A percentile compares a stretch with the other conserved stretches of the same genome.
Evolutionary conservation across 1,140 invertebrate species (phyloP).

Genomic region (Tribolium castaneum): DNA sequence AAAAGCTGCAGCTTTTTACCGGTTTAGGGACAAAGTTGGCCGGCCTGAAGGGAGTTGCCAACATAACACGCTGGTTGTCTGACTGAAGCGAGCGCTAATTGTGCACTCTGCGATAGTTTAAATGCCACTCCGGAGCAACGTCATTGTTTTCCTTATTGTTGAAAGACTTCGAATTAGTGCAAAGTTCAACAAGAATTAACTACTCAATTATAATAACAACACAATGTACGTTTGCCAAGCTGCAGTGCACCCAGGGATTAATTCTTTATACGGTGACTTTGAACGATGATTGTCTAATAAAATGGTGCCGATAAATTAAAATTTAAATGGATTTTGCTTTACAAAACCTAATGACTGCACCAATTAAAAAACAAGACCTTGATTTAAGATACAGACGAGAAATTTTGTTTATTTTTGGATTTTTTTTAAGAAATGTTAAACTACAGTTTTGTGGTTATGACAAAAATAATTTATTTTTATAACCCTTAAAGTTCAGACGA

Average conservation of each 20-base stretch:
- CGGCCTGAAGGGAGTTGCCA: neutral
- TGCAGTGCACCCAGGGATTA: neutral
- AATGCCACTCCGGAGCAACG: neutral
- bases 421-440: too few species aligned
- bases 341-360: too few species aligned
- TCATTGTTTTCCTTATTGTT: slow-evolving; percentile 4
- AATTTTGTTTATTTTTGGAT: too few species aligned
- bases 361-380: too few species aligned
- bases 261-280: too few species aligned
- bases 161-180: neutral
- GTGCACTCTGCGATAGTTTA: slow-evolving; percentile 13
- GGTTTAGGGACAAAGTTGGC: neutral
- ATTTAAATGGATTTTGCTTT: too few species aligned
- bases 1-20: neutral
- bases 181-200: slow-evolving; percentile 1
- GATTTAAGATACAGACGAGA: too few species aligned
- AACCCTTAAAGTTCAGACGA: too few species aligned
- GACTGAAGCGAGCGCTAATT: slow-evolving; percentile 8
- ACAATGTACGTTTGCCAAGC: neutral
- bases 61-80: neutral
- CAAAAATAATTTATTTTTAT: too few species aligned
- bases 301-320: too few species aligned
- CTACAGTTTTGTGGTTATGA: too few species aligned
- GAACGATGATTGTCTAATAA: too few species aligned
- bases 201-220: neutral